Percentiles rank a stretch among this genome's conserved stretches.
phyloP scores from a whole-genome alignment of 2,113 vertebrate species.

The Amphiprion percula region DNA sequence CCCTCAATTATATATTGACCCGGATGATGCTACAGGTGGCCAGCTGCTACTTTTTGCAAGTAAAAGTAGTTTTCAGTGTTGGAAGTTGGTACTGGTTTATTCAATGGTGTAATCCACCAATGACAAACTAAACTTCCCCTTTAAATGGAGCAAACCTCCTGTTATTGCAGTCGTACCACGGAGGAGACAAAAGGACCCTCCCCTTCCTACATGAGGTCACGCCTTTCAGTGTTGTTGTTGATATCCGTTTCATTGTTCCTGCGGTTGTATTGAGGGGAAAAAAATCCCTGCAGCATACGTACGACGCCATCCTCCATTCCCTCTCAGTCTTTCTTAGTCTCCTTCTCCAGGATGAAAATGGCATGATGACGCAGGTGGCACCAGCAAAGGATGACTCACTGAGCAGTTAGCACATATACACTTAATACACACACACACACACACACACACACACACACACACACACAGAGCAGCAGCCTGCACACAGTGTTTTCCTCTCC shows the following conservation, averaged over 20 bases:
- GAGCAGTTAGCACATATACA: constrained; percentile 48
- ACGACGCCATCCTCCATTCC: constrained; percentile 33
- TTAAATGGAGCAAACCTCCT: neutral
- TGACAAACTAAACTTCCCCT: neutral
- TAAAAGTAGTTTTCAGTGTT: neutral
- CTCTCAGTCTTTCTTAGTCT: constrained; percentile 43
- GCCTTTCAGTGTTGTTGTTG: neutral
- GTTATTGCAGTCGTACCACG: neutral
- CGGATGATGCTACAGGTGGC: neutral
- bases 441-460: constrained; percentile 26
- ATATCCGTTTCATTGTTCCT: constrained; percentile 9
- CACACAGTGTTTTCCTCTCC: constrained; percentile 5
- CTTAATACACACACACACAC: constrained; percentile 3
- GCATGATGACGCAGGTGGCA: constrained; percentile 76
- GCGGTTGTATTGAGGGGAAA: constrained; percentile 12
- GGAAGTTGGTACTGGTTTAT: neutral
- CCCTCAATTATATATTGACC: no score
- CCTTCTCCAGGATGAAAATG: constrained; percentile 50
- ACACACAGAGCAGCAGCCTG: constrained; percentile 20
- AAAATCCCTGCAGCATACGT: constrained; percentile 40
- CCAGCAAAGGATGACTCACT: constrained; percentile 75
- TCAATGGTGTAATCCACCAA: neutral
- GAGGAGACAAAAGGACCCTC: neutral
- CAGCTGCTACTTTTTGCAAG: neutral
- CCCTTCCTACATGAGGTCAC: neutral